A percentile compares a stretch with the other conserved stretches of the same genome.
phyloP scores from a whole-genome alignment of 2,888 invertebrate species.

The Drosophila multiciliata region DNA sequence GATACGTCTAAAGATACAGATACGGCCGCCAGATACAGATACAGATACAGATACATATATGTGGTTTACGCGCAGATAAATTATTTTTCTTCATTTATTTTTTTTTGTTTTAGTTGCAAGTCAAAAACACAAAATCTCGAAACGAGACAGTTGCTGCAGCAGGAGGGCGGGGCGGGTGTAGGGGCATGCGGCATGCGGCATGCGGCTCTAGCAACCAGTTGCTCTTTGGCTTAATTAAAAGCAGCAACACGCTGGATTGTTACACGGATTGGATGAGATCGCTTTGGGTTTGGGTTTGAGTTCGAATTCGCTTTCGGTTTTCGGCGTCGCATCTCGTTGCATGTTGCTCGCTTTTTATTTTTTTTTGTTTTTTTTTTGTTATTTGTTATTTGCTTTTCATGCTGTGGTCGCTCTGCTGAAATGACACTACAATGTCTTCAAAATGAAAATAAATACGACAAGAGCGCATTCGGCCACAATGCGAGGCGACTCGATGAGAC shows the following conservation, averaged over 20 bases:
- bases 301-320: conserved; percentile 19
- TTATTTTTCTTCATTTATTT: conserved; percentile 55
- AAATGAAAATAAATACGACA: conserved; percentile 82
- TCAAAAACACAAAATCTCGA: conserved; percentile 22
- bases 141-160: neutral
- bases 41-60: conserved; percentile 56
- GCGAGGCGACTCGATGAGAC: conserved; percentile 33
- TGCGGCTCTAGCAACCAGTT: conserved; percentile 67
- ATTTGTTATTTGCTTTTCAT: conserved; percentile 66
- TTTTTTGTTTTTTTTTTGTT: conserved; percentile 37
- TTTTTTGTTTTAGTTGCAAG: conserved; percentile 33
- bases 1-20: conserved; percentile 57
- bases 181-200: neutral
- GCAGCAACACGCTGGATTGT: conserved; percentile 77
- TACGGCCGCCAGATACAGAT: conserved; percentile 48
- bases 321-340: conserved; percentile 43
- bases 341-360: conserved; percentile 2
- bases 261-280: conserved; percentile 69
- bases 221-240: conserved; percentile 80
- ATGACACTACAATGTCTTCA: conserved; percentile 81
- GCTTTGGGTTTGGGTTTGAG: conserved; percentile 8
- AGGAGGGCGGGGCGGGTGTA: neutral
- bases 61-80: conserved; percentile 78
- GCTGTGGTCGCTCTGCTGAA: conserved; percentile 75
- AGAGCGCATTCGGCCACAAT: conserved; percentile 36